Evolutionary conservation across 2,888 invertebrate genomes (phyloP), one percentile per base, ranked within the genome.

Genomic region (Galerucella pusilla): DNA sequence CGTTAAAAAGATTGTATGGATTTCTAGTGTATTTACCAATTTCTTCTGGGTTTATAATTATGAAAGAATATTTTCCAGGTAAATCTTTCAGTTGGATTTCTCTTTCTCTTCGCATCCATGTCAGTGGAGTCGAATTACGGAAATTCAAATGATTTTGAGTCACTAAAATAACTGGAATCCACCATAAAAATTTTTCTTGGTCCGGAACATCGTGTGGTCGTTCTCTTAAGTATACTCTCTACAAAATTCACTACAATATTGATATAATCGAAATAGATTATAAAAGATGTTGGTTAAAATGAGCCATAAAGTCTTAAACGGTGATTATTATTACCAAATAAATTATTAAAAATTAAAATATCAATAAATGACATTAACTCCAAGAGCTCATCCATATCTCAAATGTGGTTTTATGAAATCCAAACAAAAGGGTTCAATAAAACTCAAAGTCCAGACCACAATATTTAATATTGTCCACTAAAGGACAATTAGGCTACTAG

Each of bases 31-130:
- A 81, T 87, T 85, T 84, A 93, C 94, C 95, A 77, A 95, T 95
- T 88, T 96, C 95, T 83, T 95, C 95, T 6, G 94, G 93, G 87
- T 96, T 96, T 0, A 95, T 90, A 72, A 96, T 93, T 67, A 96
- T 90, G 83, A 95, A 95, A 68, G 91, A 86, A 67, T 93, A 88
- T 35, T 89, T 87, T 0, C 83, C 85, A 0, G 93, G 91, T 81
- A 93, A 87, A 73, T 91, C 87, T 0, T 83, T 83, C 0, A 94
- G 81, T 10, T 86, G 89, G 1, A 92, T 83, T 71, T 92, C 89
- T 54, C 89, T 89, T 64, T 88, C 88, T 69, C 90, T 90, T 77
- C 89, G 90, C 89, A 94, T 91, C 94, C 94, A 95, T 0, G 87
- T 85, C 2, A 86, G 83, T 0, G 93, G 92, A 0, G 88, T 89